Evolutionary conservation across 2,888 invertebrate species (phyloP), one percentile per base, ranked within the genome.

Genomic region (Drosophila pegasa): DNA sequence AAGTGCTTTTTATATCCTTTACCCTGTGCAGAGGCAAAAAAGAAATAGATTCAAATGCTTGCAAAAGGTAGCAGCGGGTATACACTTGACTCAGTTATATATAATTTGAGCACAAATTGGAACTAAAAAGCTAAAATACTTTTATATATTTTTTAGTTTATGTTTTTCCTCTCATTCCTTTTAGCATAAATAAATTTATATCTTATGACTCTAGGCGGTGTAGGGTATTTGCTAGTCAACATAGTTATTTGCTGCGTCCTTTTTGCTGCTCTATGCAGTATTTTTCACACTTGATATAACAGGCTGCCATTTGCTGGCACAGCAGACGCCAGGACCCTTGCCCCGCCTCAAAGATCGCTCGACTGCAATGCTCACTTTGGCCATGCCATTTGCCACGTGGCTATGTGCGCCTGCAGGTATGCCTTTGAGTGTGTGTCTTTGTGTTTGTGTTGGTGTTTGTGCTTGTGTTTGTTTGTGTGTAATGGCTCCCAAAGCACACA

Each of bases 241-340:
- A 7, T 37, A 18, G 6, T 16, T 5, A 2, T 12, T 7, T 9
- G 31, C 1, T 68, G 10, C 35, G 22, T 14, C 22, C 45, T 35
- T 55, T 63, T 35, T 25, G 33, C 45, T 41, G 43, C 57, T 50
- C 40, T 43, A 43, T 66, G 74, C 63, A 75, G 71, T 67, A 71
- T 75, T 79, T 81, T 87, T 85, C 73, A 78, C 82, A 87, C 80
- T 82, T 87, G 76, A 71, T 73, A 78, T 73, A 73, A 78, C 74
- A 67, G 66, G 60, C 70, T 60, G 58, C 64, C 82, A 79, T 87
- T 87, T 76, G 76, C 60, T 73, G 73, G 79, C 64, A 51, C 58
- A 52, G 58, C 31, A 61, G 62, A 57, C 22, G 52, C 59, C 35
- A 27, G 31, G 14, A 25, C 25, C 48, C 14, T 12, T n/a, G 22